A percentile compares a stretch with the other conserved stretches of the same genome.
Conservation (phyloP, 2,113 vertebrate species). For the Oryzias javanicus region DNA sequence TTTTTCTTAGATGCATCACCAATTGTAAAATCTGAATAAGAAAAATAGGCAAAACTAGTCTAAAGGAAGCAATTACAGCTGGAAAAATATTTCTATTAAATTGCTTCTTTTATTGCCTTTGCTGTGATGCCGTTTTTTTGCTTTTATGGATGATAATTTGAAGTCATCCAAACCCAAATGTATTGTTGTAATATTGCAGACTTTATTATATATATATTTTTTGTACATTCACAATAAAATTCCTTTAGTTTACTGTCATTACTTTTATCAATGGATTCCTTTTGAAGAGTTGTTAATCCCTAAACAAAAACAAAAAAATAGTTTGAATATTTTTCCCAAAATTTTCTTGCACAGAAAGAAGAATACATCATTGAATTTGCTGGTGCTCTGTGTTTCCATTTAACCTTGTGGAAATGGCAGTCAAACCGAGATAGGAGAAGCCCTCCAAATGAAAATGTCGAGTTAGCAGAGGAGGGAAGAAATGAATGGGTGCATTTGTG, state of each 20-base stretch:
- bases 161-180: not conserved
- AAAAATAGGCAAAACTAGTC: too few relatives aligned
- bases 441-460: slow-evolving; percentile 37
- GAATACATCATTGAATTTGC: slow-evolving; percentile 32
- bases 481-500: slow-evolving; percentile 62
- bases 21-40: too few relatives aligned
- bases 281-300: slow-evolving; percentile 1
- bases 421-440: slow-evolving; percentile 26
- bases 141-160: not conserved
- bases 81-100: too few relatives aligned
- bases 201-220: not conserved
- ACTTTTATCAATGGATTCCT: not conserved
- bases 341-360: slow-evolving; percentile 14
- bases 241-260: not conserved
- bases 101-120: too few relatives aligned
- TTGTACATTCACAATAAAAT: slow-evolving; percentile 9
- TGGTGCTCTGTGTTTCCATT: slow-evolving; percentile 31
- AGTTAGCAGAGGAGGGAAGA: slow-evolving; percentile 38
- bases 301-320: not conserved
- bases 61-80: too few relatives aligned
- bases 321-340: slow-evolving; percentile 5
- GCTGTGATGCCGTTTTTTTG: too few relatives aligned
- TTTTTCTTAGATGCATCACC: too few relatives aligned
- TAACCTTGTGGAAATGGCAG: slow-evolving; percentile 35
- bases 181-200: not conserved